These are phyloP conservation scores for Temnothorax longispinosus DNA, from an alignment of 1,140 invertebrate genomes.

Conservation along the genomic window DNA sequence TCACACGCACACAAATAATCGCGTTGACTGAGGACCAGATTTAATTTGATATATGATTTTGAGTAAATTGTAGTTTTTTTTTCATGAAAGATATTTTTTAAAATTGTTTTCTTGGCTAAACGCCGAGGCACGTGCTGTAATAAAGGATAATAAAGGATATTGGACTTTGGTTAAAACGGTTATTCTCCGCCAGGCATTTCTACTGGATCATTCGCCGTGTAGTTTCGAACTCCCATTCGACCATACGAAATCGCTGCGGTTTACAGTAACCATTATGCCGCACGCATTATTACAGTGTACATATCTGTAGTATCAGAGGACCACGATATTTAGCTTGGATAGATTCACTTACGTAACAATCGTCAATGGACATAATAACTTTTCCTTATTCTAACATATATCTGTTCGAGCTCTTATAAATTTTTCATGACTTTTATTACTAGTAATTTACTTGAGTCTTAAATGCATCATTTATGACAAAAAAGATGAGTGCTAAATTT, in stretches of 20 bases:
- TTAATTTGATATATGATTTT: background rate
- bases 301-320: background rate
- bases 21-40: too few relatives aligned
- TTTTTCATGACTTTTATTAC: background rate
- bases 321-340: background rate
- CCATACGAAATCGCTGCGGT: slow-evolving; percentile 34
- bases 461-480: background rate
- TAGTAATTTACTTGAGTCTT: background rate
- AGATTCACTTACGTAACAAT: background rate
- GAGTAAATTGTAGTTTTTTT: background rate
- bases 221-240: slow-evolving; percentile 58
- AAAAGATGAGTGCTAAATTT: background rate
- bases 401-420: background rate
- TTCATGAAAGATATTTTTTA: background rate
- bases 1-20: too few relatives aligned
- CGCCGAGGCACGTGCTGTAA: slow-evolving; percentile 23
- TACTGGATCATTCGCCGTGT: slow-evolving; percentile 4
- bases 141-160: slow-evolving; percentile 61
- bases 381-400: background rate
- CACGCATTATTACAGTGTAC: slow-evolving; percentile 21
- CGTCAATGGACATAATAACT: background rate
- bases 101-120: slow-evolving; percentile 4
- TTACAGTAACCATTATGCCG: slow-evolving; percentile 45
- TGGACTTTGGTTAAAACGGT: slow-evolving; percentile 48
- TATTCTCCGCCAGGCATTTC: slow-evolving; percentile 34